Conservation (phyloP, 1,140 invertebrate species). For the Odontomachus brunneus region DNA sequence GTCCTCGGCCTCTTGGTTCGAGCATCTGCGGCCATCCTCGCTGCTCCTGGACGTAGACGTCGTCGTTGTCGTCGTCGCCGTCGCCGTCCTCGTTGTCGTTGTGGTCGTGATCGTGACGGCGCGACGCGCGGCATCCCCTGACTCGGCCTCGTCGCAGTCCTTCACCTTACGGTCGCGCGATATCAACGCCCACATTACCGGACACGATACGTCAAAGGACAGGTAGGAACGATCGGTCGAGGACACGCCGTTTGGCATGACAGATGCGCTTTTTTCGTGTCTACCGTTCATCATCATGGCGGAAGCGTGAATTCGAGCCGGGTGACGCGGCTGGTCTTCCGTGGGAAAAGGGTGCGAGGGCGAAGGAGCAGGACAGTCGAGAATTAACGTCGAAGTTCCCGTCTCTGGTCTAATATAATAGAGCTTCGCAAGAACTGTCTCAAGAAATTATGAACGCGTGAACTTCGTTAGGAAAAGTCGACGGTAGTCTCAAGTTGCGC, state of each 20-base stretch:
- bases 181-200: slow-evolving; percentile 50
- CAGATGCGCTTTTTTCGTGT: slow-evolving; percentile 49
- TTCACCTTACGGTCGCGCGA: slow-evolving; percentile 69
- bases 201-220: slow-evolving; percentile 18
- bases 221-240: slow-evolving; percentile 66
- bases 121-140: slow-evolving; percentile 42
- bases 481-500: too few species aligned
- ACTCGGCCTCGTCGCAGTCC: slow-evolving; percentile 70
- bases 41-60: slow-evolving; percentile 46
- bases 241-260: slow-evolving; percentile 67
- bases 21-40: slow-evolving; percentile 65
- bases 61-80: slow-evolving; percentile 44
- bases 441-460: too few species aligned
- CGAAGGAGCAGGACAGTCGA: too few species aligned
- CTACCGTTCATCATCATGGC: slow-evolving; percentile 19
- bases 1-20: slow-evolving; percentile 63
- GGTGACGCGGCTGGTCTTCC: neutral
- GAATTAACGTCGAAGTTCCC: neutral
- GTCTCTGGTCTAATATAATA: too few species aligned
- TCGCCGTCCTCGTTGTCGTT: slow-evolving; percentile 43
- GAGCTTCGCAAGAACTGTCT: too few species aligned
- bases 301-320: neutral
- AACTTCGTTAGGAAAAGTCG: too few species aligned
- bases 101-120: slow-evolving; percentile 70
- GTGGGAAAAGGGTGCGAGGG: neutral